These are phyloP conservation scores for Cherax quadricarinatus DNA, from an alignment of 1,140 invertebrate genomes.

Conservation along the genomic window DNA sequence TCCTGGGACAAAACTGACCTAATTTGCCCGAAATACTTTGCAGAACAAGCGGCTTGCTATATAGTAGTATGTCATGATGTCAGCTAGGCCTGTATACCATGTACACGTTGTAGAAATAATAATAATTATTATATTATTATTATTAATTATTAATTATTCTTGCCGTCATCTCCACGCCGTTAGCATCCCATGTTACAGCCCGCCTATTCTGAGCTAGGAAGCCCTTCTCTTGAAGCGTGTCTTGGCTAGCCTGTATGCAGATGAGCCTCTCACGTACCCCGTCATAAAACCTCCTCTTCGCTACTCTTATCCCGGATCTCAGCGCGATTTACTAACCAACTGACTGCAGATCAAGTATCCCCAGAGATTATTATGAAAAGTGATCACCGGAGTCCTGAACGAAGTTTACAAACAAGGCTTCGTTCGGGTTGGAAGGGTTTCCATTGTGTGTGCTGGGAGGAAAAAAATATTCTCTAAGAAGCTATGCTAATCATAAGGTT, in stretches of 20 bases:
- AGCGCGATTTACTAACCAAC: slow-evolving; percentile 41
- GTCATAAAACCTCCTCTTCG: slow-evolving; percentile 34
- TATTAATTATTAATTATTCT: background rate
- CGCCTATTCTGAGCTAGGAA: slow-evolving; percentile 55
- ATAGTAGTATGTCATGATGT: too few relatives aligned
- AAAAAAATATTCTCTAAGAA: slow-evolving; percentile 42
- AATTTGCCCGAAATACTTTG: too few relatives aligned
- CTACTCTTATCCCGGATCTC: slow-evolving; percentile 44
- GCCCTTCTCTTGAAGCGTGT: slow-evolving; percentile 46
- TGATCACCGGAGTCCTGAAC: background rate
- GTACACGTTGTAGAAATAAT: too few relatives aligned
- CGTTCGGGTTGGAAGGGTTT: slow-evolving; percentile 16
- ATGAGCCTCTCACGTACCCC: slow-evolving; percentile 44
- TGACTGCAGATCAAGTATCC: slow-evolving; percentile 19
- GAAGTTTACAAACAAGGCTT: background rate
- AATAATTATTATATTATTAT: too few relatives aligned
- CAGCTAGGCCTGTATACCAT: too few relatives aligned
- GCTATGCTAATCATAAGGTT: slow-evolving; percentile 63
- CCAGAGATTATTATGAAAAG: background rate
- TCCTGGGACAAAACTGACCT: too few relatives aligned
- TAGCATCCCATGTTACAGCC: slow-evolving; percentile 62
- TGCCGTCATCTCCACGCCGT: slow-evolving; percentile 47
- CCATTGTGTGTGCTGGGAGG: slow-evolving; percentile 31
- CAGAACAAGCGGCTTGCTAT: too few relatives aligned
- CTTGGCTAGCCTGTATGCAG: slow-evolving; percentile 55